A percentile compares a stretch with the other conserved stretches of the same genome.
Conservation (phyloP, 2,888 invertebrate genomes). For the Notodonta dromedarius region DNA sequence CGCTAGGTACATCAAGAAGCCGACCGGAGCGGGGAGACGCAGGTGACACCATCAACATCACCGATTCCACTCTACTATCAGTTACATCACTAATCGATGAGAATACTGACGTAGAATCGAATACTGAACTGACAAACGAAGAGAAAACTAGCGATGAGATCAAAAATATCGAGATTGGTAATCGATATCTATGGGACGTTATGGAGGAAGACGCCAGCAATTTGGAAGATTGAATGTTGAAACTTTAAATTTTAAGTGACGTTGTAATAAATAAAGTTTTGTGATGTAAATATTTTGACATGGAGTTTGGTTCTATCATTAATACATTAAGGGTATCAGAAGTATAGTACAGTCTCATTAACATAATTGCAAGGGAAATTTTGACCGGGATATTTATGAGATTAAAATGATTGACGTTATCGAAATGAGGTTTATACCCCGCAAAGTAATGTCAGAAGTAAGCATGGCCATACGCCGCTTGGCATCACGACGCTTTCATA, state of each 20-base stretch:
- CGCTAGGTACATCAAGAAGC: conserved; percentile 54
- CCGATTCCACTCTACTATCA: conserved; percentile 65
- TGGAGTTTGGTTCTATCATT: background rate
- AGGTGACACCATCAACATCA: conserved; percentile 60
- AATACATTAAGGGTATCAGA: background rate
- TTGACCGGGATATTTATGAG: too few species aligned
- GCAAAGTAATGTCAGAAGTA: too few species aligned
- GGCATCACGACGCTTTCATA: too few species aligned
- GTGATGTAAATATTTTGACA: background rate
- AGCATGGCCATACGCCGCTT: too few species aligned
- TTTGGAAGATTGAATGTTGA: conserved; percentile 30
- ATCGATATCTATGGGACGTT: conserved; percentile 64
- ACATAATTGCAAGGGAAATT: too few species aligned
- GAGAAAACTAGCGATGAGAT: conserved; percentile 40
- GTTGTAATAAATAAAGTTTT: conserved; percentile 9
- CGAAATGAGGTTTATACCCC: too few species aligned
- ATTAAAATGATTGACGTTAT: too few species aligned
- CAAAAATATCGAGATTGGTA: conserved; percentile 39
- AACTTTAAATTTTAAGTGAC: conserved; percentile 9
- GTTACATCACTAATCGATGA: conserved; percentile 69
- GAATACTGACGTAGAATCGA: conserved; percentile 45
- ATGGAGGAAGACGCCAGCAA: conserved; percentile 57
- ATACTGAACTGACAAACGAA: conserved; percentile 33
- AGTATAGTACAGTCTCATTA: too few species aligned
- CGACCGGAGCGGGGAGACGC: conserved; percentile 70